A percentile compares a stretch with the other conserved stretches of the same genome.
Evolutionary conservation across 2,113 vertebrate species (phyloP).

Genomic region (Bucco capensis): DNA sequence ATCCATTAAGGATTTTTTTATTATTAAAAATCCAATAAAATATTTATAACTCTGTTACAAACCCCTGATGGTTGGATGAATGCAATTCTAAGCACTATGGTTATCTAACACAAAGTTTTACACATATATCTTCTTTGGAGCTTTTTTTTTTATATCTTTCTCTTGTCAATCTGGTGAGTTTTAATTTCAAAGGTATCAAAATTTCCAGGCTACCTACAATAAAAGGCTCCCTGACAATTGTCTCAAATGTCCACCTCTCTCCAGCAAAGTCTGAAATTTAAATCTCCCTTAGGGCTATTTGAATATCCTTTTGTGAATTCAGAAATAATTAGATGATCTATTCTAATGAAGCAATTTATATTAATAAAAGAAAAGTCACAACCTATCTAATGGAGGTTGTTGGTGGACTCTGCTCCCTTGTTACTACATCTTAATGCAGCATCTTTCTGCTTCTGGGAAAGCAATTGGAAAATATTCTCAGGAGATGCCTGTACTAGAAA

Average conservation of each 20-base stretch:
- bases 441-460: conserved; percentile 42
- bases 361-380: conserved; percentile 56
- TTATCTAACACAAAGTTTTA: conserved; percentile 56
- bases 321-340: conserved; percentile 71
- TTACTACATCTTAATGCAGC: conserved; percentile 42
- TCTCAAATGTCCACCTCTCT: neutral
- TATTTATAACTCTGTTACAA: conserved; percentile 73
- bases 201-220: neutral
- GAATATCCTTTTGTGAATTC: conserved; percentile 61
- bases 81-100: conserved; percentile 50
- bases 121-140: neutral
- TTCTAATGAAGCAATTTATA: conserved; percentile 69
- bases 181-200: conserved; percentile 20
- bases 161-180: neutral
- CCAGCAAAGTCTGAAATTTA: conserved; percentile 41
- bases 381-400: conserved; percentile 45
- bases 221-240: neutral
- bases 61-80: conserved; percentile 54
- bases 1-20: conserved; percentile 63
- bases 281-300: conserved; percentile 36
- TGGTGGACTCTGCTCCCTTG: conserved; percentile 26
- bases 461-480: conserved; percentile 51
- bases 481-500: conserved; percentile 20
- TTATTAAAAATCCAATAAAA: conserved; percentile 77
- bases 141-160: neutral